These are phyloP conservation scores for Aptenodytes patagonicus DNA, from an alignment of 2,113 vertebrate genomes.

Conservation along the genomic window DNA sequence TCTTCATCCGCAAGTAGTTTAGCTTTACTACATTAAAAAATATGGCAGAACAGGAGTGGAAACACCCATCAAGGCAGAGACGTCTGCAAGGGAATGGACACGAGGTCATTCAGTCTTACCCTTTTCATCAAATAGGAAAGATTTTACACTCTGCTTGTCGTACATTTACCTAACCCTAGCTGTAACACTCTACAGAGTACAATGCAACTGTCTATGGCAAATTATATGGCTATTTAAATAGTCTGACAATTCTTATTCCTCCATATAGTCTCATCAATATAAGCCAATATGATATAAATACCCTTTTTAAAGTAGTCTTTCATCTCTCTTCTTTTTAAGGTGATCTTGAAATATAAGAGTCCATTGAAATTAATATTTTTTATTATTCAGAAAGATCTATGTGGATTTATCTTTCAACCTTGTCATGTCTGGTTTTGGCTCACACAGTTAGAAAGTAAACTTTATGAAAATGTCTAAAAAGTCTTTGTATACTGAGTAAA, in stretches of 20 bases:
- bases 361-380: not conserved
- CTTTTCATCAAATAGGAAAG: not conserved
- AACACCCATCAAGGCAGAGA: not conserved
- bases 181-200: not conserved
- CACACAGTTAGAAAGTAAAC: not conserved
- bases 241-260: not conserved
- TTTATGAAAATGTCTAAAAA: not conserved
- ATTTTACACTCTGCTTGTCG: not conserved
- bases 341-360: not conserved
- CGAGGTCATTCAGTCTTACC: not conserved
- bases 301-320: not conserved
- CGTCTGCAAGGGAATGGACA: not conserved
- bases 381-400: not conserved
- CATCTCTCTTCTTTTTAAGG: not conserved
- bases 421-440: not conserved
- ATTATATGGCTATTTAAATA: not conserved
- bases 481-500: not conserved
- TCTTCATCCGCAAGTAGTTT: not conserved
- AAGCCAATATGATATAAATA: not conserved
- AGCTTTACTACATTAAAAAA: not conserved
- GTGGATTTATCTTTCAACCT: not conserved
- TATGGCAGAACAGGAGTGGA: not conserved
- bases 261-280: not conserved
- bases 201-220: not conserved
- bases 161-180: not conserved